Percentiles rank a stretch among this genome's conserved stretches.
Evolutionary conservation across 2,888 invertebrate genomes (phyloP).

Genomic region (Copidosoma aretas): DNA sequence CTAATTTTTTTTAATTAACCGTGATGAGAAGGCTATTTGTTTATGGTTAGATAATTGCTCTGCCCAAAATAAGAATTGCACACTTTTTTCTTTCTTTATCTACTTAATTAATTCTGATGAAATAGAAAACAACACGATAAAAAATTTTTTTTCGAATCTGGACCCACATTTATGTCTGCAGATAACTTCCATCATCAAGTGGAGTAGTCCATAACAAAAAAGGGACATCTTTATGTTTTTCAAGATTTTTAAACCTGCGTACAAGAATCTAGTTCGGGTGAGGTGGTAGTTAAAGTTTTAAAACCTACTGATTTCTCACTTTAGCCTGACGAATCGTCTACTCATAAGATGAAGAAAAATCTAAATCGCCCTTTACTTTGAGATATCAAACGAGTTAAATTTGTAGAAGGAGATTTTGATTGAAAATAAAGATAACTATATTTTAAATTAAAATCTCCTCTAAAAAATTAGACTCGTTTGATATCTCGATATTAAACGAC

Average conservation of each 20-base stretch:
- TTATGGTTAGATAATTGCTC: constrained; percentile 22
- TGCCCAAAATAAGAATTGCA: constrained; percentile 22
- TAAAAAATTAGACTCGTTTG: too few species aligned
- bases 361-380: too few species aligned
- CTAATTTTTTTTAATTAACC: not conserved
- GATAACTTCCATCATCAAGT: constrained; percentile 35
- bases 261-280: constrained; percentile 15
- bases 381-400: too few species aligned
- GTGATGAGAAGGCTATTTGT: constrained; percentile 20
- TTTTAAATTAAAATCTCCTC: too few species aligned
- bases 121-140: constrained; percentile 7
- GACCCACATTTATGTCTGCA: constrained; percentile 19
- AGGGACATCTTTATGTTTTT: constrained; percentile 33
- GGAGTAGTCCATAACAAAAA: constrained; percentile 32
- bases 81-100: constrained; percentile 18
- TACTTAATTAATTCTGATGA: constrained; percentile 27
- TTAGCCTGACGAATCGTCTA: too few species aligned
- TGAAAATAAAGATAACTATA: too few species aligned
- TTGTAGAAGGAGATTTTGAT: too few species aligned
- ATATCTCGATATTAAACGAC: too few species aligned
- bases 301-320: too few species aligned
- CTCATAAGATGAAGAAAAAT: too few species aligned
- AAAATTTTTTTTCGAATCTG: constrained; percentile 4
- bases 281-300: too few species aligned
- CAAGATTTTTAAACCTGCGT: constrained; percentile 23